Evolutionary conservation across 2,888 invertebrate genomes (phyloP), one percentile per base, ranked within the genome.

Genomic region (Leptogaster cylindrica): DNA sequence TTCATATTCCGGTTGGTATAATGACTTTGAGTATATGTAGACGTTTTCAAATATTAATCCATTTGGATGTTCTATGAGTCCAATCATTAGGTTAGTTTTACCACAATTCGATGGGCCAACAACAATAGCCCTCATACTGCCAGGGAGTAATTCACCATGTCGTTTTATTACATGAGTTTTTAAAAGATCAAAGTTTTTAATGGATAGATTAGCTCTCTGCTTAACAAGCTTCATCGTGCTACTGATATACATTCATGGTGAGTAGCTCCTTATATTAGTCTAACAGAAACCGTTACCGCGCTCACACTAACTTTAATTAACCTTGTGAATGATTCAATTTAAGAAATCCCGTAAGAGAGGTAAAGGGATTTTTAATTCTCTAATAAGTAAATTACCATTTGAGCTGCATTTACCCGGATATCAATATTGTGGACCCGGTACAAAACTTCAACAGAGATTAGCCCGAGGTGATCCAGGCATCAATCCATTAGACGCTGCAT

Each of bases 11-110:
- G 74, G 72, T 31, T 75, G 74, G 71, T 73, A 66, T 20, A 74
- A 67, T 3, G 74, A 73, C 48, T 73, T 75, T 20, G 76, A 77
- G 68, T 76, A 77, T n/a, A 79, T 46, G 20, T 46, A 46, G 7
- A 46, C 18, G 18, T 46, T 46, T 20, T 46, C 46, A 72, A 79
- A 79, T 69, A 72, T 69, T 28, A 78, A 55, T 4, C 77, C 77
- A 70, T 77, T 77, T 3, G 72, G 71, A 69, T 75, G 69, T 25
- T 71, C 61, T 5, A 31, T 31, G 10, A 31, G 10, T 7, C 31
- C 31, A 31, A 31, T 39, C 39, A 4, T 39, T 12, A 39, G 6
- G 14, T 39, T 6, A 12, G n/a, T 10, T 10, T 39, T 39, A 39
- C n/a, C 39, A 36, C 36, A 36, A 5, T 36, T 36, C 14, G 3